Percentiles rank a stretch among this genome's conserved stretches.
phyloP scores from a whole-genome alignment of 1,140 invertebrate species.

The Ostrea denselamellosa region DNA sequence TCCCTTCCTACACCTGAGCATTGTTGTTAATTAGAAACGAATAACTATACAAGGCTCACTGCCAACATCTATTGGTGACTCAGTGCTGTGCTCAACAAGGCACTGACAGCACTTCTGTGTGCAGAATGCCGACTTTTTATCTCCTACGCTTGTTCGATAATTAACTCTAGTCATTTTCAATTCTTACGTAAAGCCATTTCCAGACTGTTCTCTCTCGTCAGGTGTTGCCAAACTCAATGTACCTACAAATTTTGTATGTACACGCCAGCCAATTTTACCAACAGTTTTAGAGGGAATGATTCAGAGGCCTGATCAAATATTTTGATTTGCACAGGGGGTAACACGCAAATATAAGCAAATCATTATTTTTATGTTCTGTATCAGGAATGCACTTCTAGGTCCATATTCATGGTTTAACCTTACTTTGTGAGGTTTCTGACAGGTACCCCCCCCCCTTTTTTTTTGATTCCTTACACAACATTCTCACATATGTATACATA shows the following conservation, averaged over 20 bases:
- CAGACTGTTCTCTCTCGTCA: not conserved
- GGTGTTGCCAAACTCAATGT: conserved; percentile 1
- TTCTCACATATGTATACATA: too few species aligned
- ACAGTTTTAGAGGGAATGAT: not conserved
- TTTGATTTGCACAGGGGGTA: not conserved
- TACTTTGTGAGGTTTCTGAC: too few species aligned
- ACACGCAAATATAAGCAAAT: not conserved
- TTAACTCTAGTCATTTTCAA: conserved; percentile 35
- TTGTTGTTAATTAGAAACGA: conserved; percentile 6
- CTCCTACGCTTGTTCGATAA: conserved; percentile 13
- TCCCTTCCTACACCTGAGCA: conserved; percentile 11
- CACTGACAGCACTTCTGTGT: not conserved
- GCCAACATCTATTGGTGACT: not conserved
- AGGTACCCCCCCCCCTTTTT: too few species aligned
- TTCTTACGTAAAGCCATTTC: not conserved
- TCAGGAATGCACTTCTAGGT: too few species aligned
- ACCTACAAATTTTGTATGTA: not conserved
- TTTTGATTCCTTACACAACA: too few species aligned
- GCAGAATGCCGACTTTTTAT: conserved; percentile 6
- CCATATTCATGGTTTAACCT: too few species aligned
- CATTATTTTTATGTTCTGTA: too few species aligned
- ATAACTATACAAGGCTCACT: not conserved
- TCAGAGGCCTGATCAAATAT: not conserved
- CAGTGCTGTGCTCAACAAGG: conserved; percentile 15
- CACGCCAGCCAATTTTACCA: not conserved